Evolutionary conservation across 2,113 vertebrate genomes (phyloP).

Genomic region (Entelurus aequoreus): DNA sequence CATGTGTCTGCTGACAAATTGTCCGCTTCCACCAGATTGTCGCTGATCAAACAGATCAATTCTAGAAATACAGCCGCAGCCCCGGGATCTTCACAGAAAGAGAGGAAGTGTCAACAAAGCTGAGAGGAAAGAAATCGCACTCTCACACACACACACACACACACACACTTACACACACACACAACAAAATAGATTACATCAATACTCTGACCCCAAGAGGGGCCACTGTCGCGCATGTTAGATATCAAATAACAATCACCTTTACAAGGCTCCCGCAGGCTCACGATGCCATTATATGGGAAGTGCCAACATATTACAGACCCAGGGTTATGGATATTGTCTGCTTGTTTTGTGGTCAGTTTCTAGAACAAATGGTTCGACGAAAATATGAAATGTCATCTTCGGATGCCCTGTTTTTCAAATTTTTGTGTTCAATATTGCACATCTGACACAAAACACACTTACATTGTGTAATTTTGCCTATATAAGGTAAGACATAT

Average conservation of each 20-base stretch:
- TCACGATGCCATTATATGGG: conserved; percentile 46
- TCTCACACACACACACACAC: conserved; percentile 33
- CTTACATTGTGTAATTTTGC: neutral
- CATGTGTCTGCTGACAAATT: conserved; percentile 41
- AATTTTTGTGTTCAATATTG: conserved; percentile 10
- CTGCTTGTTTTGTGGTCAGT: conserved; percentile 53
- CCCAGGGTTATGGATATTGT: conserved; percentile 34
- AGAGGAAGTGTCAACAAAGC: conserved; percentile 52
- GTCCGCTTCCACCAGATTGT: conserved; percentile 37
- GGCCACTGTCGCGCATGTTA: conserved; percentile 44
- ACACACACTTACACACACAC: conserved; percentile 37
- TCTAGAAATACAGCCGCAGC: conserved; percentile 41
- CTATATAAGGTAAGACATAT: too few species aligned
- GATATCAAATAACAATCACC: conserved; percentile 64
- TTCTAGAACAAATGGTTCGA: conserved; percentile 58
- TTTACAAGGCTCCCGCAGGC: conserved; percentile 45
- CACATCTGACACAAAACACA: neutral
- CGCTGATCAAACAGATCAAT: conserved; percentile 66
- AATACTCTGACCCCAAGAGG: conserved; percentile 55
- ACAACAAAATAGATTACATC: conserved; percentile 29
- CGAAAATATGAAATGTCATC: conserved; percentile 42
- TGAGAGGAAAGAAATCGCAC: conserved; percentile 36
- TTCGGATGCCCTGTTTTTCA: conserved; percentile 30
- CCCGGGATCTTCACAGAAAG: conserved; percentile 44
- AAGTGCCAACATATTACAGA: conserved; percentile 46